These are phyloP conservation scores for Serrognathus titanus DNA, from an alignment of 2,888 invertebrate species.

Conservation along the genomic window DNA sequence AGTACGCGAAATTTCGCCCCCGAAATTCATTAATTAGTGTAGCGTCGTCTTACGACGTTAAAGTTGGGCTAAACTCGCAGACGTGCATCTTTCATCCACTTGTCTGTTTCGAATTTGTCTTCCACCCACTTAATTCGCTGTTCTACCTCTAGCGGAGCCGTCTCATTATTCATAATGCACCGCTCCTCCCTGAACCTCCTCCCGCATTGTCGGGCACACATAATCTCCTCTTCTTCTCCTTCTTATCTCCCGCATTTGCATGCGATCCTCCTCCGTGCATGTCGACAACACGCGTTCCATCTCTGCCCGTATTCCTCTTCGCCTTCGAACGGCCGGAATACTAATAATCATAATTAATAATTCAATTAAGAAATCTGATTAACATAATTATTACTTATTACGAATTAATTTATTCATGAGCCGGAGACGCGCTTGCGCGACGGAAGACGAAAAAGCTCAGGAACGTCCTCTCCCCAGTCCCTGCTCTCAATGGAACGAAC, in stretches of 20 bases:
- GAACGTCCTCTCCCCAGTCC: too few species aligned
- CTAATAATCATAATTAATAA: too few species aligned
- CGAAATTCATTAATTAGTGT: too few species aligned
- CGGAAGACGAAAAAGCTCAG: too few species aligned
- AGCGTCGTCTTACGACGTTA: conserved; percentile 7
- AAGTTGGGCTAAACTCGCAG: conserved; percentile 34
- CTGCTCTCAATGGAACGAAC: too few species aligned
- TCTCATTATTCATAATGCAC: conserved; percentile 40
- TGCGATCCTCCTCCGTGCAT: conserved; percentile 5
- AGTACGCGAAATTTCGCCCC: too few species aligned
- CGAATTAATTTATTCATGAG: too few species aligned
- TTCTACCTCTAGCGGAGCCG: conserved; percentile 32
- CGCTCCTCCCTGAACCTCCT: conserved; percentile 28
- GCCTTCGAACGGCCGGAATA: too few species aligned
- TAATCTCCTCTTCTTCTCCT: conserved; percentile 10
- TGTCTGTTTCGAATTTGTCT: conserved; percentile 41
- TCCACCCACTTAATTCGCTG: conserved; percentile 41
- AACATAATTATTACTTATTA: too few species aligned
- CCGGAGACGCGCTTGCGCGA: too few species aligned
- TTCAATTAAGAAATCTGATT: too few species aligned
- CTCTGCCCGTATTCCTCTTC: not conserved
- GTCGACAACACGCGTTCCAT: conserved; percentile 9
- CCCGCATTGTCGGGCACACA: conserved; percentile 16
- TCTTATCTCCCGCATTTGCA: conserved; percentile 15
- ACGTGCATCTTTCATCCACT: conserved; percentile 42